phyloP scores from a whole-genome alignment of 1,140 invertebrate species.

The Drosophila orena region DNA sequence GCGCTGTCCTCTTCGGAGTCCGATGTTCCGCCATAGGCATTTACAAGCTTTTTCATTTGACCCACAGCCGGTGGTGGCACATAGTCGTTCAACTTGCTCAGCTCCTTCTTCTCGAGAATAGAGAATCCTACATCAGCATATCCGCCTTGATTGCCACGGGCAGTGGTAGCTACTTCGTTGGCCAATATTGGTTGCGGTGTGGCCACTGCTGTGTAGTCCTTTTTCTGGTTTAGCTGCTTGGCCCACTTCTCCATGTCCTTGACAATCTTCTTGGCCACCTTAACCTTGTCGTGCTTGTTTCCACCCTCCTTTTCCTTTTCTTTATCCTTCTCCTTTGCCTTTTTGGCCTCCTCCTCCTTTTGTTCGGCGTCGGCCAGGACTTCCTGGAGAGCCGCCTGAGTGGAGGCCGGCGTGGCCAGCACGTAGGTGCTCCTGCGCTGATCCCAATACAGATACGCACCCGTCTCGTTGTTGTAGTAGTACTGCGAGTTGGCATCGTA shows the following conservation, averaged over 20 bases:
- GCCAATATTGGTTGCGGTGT: slow-evolving; percentile 65
- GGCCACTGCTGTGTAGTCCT: slow-evolving; percentile 88
- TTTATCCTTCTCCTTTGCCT: slow-evolving; percentile 85
- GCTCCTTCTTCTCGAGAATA: slow-evolving; percentile 90
- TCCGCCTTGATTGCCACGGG: slow-evolving; percentile 84
- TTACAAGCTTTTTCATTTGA: slow-evolving; percentile 87
- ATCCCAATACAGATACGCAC: slow-evolving; percentile 98
- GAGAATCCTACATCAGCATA: slow-evolving; percentile 96
- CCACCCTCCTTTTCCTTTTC: slow-evolving; percentile 24
- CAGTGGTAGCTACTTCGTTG: slow-evolving; percentile 63
- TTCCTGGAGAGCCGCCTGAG: slow-evolving; percentile 81
- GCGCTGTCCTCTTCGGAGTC: slow-evolving; percentile 81
- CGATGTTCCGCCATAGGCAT: slow-evolving; percentile 88
- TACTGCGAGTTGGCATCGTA: slow-evolving; percentile 98
- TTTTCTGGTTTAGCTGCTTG: slow-evolving; percentile 98
- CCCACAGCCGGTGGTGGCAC: slow-evolving; percentile 20
- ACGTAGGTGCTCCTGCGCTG: slow-evolving; percentile 92
- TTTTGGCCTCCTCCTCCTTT: slow-evolving; percentile 81
- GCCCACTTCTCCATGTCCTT: slow-evolving; percentile 99
- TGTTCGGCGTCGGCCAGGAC: slow-evolving; percentile 56
- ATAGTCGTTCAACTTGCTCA: slow-evolving; percentile 56
- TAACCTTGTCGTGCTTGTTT: slow-evolving; percentile 92
- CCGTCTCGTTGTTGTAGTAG: slow-evolving; percentile 95
- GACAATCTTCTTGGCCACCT: slow-evolving; percentile 98
- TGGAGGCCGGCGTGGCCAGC: slow-evolving; percentile 87